Evolutionary conservation across 2,113 vertebrate genomes (phyloP).

Genomic region (Penelope pileata): DNA sequence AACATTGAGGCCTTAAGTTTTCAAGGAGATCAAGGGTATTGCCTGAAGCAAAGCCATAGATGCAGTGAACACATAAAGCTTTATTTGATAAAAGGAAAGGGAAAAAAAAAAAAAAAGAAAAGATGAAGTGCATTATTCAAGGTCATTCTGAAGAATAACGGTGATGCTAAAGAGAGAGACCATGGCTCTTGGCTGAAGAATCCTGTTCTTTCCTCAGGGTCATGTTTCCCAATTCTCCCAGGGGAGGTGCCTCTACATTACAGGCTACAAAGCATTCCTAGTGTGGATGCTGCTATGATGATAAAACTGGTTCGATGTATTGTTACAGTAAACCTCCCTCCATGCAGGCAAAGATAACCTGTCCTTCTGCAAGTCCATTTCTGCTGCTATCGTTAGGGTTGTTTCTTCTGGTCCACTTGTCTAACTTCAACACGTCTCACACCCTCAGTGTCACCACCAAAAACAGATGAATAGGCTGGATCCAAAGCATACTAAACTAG

Average conservation of each 20-base stretch:
- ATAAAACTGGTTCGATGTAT: neutral
- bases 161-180: neutral
- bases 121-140: neutral
- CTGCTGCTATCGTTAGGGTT: rapidly evolving
- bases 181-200: neutral
- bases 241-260: neutral
- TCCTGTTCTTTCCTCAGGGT: neutral
- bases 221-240: neutral
- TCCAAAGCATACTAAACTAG: neutral
- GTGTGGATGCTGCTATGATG: neutral
- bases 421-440: neutral
- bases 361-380: neutral
- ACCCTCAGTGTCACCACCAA: neutral
- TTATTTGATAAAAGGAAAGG: neutral
- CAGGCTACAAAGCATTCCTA: neutral
- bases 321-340: neutral
- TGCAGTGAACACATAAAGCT: neutral
- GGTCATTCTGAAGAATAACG: neutral
- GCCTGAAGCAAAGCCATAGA: neutral
- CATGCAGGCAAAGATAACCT: rapidly evolving
- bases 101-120: neutral
- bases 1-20: neutral
- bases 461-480: rapidly evolving
- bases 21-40: neutral
- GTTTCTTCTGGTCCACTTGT: neutral